Conservation (phyloP, 2,888 invertebrate genomes). For the Emmelina monodactyla region DNA sequence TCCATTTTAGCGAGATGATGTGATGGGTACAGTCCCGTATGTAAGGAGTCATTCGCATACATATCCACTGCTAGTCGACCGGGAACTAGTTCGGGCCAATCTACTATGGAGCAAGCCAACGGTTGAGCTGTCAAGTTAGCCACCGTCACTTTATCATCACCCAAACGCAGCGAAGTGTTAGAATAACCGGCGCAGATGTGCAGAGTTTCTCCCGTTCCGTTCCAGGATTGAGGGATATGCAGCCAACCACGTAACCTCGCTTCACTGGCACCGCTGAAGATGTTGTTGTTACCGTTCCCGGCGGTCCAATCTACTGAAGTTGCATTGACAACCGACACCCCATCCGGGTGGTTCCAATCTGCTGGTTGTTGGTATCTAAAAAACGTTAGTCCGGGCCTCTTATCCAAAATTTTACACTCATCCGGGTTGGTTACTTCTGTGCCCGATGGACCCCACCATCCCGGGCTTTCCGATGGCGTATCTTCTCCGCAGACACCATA, state of each 20-base stretch:
- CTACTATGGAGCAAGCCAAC: slow-evolving; percentile 73
- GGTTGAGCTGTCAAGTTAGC: slow-evolving; percentile 73
- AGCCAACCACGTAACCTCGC: slow-evolving; percentile 84
- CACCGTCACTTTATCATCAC: slow-evolving; percentile 52
- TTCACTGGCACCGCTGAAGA: slow-evolving; percentile 75
- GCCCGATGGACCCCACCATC: slow-evolving; percentile 91
- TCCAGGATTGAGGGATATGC: slow-evolving; percentile 79
- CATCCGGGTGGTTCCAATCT: slow-evolving; percentile 88
- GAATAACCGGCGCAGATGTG: slow-evolving; percentile 83
- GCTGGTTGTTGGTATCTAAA: slow-evolving; percentile 88
- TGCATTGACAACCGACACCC: slow-evolving; percentile 84
- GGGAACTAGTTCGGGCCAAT: slow-evolving; percentile 70
- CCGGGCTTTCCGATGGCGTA: slow-evolving; percentile 80
- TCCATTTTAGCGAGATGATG: slow-evolving; percentile 84
- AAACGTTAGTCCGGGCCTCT: slow-evolving; percentile 88
- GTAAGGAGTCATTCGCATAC: slow-evolving; percentile 69
- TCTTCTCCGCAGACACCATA: slow-evolving; percentile 88
- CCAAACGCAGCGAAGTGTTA: slow-evolving; percentile 71
- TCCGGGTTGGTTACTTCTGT: slow-evolving; percentile 76
- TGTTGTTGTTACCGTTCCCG: slow-evolving; percentile 72
- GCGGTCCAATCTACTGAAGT: slow-evolving; percentile 83
- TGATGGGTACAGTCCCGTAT: slow-evolving; percentile 66
- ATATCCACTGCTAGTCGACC: slow-evolving; percentile 73
- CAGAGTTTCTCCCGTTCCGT: slow-evolving; percentile 70
- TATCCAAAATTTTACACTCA: slow-evolving; percentile 80